Evolutionary conservation across 2,797 vertebrate genomes (phyloP).

Genomic region (Siniperca scherzeri): DNA sequence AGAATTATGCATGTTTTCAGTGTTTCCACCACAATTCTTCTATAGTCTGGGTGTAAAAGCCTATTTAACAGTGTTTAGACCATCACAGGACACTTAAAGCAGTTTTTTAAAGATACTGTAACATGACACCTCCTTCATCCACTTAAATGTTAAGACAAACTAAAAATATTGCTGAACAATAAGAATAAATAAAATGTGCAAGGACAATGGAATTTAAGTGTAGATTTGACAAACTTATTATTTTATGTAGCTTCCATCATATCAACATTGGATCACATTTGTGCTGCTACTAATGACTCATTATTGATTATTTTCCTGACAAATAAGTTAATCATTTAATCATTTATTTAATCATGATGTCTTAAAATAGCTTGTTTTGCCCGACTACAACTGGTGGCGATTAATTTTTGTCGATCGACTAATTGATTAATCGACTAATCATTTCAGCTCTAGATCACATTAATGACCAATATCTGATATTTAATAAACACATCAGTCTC

Average conservation of each 20-base stretch:
- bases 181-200: neutral
- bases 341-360: neutral
- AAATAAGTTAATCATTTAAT: neutral
- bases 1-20: neutral
- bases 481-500: neutral
- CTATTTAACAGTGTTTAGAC: neutral
- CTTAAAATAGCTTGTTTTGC: neutral
- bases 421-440: neutral
- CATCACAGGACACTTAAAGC: neutral
- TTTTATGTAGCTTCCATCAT: neutral
- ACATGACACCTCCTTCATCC: neutral
- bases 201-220: neutral
- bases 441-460: neutral
- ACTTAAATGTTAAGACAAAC: neutral
- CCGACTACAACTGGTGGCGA: neutral
- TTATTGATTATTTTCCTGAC: neutral
- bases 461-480: neutral
- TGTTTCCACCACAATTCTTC: neutral
- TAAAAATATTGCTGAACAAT: neutral
- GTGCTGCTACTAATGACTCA: neutral
- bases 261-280: neutral
- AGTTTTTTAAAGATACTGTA: neutral
- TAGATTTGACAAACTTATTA: neutral
- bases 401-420: neutral
- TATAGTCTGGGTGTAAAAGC: neutral